Percentiles rank a stretch among this genome's conserved stretches.
Evolutionary conservation across 1,140 invertebrate genomes (phyloP).

Genomic region (Melanaphis sacchari): DNA sequence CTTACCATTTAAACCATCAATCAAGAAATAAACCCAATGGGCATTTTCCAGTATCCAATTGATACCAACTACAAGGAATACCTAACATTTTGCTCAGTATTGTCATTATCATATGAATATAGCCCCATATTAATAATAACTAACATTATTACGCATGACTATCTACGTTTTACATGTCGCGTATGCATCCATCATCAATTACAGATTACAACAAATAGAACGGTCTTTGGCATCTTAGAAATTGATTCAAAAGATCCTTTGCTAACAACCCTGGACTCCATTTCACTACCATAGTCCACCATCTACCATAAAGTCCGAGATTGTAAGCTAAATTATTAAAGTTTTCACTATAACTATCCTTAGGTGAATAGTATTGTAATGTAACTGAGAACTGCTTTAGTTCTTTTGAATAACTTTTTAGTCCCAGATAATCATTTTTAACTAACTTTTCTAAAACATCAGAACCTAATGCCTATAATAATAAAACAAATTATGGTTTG

Average conservation of each 20-base stretch:
- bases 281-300: slow-evolving; percentile 28
- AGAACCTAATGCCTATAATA: not conserved
- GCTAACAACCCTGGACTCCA: not conserved
- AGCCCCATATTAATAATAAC: not conserved
- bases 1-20: not conserved
- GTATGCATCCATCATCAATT: not conserved
- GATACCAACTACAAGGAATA: not conserved
- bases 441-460: not conserved
- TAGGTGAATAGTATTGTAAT: slow-evolving; percentile 18
- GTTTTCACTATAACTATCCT: not conserved
- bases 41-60: slow-evolving; percentile 6
- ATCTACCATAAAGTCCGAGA: not conserved
- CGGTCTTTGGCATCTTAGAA: not conserved
- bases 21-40: not conserved
- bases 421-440: not conserved
- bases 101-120: not conserved
- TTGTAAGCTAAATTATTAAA: not conserved
- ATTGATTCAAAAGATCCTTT: not conserved
- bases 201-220: slow-evolving; percentile 15
- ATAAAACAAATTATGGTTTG: not conserved
- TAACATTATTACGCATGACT: not conserved
- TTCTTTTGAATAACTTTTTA: slow-evolving; percentile 11
- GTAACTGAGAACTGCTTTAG: slow-evolving; percentile 2
- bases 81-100: not conserved
- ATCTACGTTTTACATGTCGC: not conserved